These are phyloP conservation scores for Gallinago jamesoni DNA, from an alignment of 2,113 vertebrate species.

Conservation along the genomic window DNA sequence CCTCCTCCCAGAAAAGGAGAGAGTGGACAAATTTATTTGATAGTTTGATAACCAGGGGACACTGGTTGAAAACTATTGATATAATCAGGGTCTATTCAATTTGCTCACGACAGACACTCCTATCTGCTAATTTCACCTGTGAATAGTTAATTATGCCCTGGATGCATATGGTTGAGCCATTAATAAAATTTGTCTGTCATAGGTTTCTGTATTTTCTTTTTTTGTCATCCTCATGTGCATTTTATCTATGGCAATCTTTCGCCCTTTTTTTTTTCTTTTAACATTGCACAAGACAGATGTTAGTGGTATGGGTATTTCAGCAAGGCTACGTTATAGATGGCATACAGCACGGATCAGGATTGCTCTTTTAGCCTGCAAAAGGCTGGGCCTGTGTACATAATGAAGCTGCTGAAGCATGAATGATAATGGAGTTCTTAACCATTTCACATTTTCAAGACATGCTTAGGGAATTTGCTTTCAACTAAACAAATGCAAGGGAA, in stretches of 20 bases:
- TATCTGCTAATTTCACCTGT: slow-evolving; percentile 99
- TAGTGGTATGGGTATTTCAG: slow-evolving; percentile 41
- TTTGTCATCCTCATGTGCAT: slow-evolving; percentile 72
- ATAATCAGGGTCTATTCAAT: slow-evolving; percentile 90
- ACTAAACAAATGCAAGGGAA: background rate
- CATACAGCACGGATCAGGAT: slow-evolving; percentile 50
- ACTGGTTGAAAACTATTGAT: slow-evolving; percentile 88
- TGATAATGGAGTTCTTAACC: slow-evolving; percentile 30
- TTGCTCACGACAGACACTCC: slow-evolving; percentile 81
- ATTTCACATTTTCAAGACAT: background rate
- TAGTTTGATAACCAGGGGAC: slow-evolving; percentile 95
- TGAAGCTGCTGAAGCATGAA: slow-evolving; percentile 46
- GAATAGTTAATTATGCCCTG: slow-evolving; percentile 95
- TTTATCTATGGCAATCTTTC: slow-evolving; percentile 76
- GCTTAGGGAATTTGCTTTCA: background rate
- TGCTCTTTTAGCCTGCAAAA: slow-evolving; percentile 54
- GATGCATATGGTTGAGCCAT: slow-evolving; percentile 91
- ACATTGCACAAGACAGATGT: slow-evolving; percentile 70
- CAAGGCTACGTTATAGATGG: slow-evolving; percentile 50
- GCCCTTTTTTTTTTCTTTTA: background rate
- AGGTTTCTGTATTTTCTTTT: slow-evolving; percentile 72
- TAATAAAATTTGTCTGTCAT: slow-evolving; percentile 94
- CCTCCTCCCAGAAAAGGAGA: slow-evolving; percentile 73
- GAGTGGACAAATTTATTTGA: slow-evolving; percentile 95
- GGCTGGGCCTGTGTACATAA: slow-evolving; percentile 53